Evolutionary conservation across 2,113 vertebrate species (phyloP), one percentile per base, ranked within the genome.

Genomic region (Ctenomys sociabilis): DNA sequence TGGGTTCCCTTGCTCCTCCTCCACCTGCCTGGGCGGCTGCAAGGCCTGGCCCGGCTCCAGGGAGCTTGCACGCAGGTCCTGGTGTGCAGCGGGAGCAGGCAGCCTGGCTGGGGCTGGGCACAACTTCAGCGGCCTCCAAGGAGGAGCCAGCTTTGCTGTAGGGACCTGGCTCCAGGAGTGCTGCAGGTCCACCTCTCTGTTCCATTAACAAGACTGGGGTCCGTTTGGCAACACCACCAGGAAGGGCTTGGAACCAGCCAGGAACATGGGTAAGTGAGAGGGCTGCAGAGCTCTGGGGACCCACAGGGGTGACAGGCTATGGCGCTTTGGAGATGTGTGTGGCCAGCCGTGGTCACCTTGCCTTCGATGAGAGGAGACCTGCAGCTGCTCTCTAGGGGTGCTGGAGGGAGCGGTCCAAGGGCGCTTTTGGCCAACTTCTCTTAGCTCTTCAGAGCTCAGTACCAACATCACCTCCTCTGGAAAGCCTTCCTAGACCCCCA

Each of bases 1-100:
- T 43, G 66, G 59, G 82, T 61, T 85, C 45, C 66, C 64, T 7
- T 19, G 82, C 94, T 94, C 92, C 96, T 93, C 94, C 96, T 94
- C 92, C 94, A 95, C 94, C 88, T 96, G 92, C 87, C 93, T 77
- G 70, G 64, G 66, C 57, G 81, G 64, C 22, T 4, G 45, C 43
- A 22, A 52, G 72, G 40, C 30, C 92, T 96, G 96, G 96, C 90
- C 0, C 13, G 94, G 40, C 75, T 95, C 95, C 97, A 95, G 92
- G 63, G 32, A 94, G 89, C 90, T 92, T 0, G 0, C 24, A 35
- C 61, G 72, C n/a, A 6, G 68, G 43, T 83, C 90, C 43, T 6
- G 9, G 30, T n/a, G 35, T n/a, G 28, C 81, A 40, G 49, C 35
- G 54, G 0, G 81, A 95, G 90, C 63, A 16, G 57, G 84, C 77